Percentiles rank a stretch among this genome's conserved stretches.
Conservation (phyloP, 2,797 vertebrate genomes). For the Lepilemur septentrionalis region DNA sequence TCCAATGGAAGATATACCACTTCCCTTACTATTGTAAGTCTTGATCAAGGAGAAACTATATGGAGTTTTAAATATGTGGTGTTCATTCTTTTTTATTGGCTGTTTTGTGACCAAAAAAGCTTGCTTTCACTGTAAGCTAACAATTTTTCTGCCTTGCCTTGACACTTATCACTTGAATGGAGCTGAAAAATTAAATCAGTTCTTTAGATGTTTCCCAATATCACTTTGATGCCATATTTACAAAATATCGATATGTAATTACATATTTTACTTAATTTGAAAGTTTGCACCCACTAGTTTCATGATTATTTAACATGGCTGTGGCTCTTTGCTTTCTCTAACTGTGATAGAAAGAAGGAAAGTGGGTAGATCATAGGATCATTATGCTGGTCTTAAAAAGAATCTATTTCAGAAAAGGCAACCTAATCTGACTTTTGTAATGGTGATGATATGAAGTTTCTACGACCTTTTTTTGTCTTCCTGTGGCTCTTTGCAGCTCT, state of each 20-base stretch:
- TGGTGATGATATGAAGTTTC: conserved; percentile 35
- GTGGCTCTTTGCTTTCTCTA: background rate
- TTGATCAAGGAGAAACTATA: background rate
- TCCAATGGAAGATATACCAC: background rate
- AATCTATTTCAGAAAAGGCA: conserved; percentile 36
- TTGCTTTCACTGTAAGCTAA: background rate
- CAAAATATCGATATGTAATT: background rate
- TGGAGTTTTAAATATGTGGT: background rate
- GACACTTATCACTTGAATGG: background rate
- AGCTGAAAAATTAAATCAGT: background rate
- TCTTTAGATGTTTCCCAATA: background rate
- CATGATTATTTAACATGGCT: background rate
- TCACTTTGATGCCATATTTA: background rate
- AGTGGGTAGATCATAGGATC: background rate
- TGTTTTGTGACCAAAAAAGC: background rate
- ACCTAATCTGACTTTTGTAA: conserved; percentile 50
- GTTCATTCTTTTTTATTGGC: background rate
- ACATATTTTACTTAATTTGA: conserved; percentile 4
- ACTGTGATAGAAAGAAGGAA: background rate
- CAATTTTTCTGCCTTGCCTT: background rate
- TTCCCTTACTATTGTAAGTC: background rate
- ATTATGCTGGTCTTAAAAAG: background rate
- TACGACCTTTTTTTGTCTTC: conserved; percentile 39
- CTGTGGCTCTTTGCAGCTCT: conserved; percentile 2
- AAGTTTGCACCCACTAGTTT: background rate